Evolutionary conservation across 92 coral and sea anemone species (phyloP).

Genomic region (Actinernus sp.): DNA sequence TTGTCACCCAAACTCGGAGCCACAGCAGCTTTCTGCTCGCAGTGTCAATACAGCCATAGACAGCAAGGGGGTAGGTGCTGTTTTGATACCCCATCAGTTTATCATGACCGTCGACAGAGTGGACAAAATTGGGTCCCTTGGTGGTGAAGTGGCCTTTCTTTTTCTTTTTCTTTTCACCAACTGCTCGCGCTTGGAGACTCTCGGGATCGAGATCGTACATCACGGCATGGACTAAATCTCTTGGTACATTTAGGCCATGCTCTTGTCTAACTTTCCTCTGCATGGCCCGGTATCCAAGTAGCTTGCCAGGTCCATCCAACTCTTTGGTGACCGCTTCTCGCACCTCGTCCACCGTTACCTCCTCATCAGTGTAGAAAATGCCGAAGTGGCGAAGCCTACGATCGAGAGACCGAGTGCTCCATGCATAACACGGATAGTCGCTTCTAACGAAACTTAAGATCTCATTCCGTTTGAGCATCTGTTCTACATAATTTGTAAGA

Average conservation of each 20-base stretch:
- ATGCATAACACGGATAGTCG: slow-evolving; percentile 23
- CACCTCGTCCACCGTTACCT: slow-evolving; percentile 30
- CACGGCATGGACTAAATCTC: too few species aligned
- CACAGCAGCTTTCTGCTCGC: too few species aligned
- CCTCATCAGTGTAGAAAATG: slow-evolving; percentile 35
- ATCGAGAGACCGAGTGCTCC: slow-evolving; percentile 40
- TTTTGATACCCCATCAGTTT: too few species aligned
- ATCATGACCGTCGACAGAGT: too few species aligned
- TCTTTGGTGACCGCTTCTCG: slow-evolving; percentile 12
- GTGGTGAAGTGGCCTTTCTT: slow-evolving; percentile 38
- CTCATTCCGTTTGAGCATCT: slow-evolving; percentile 5
- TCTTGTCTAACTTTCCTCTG: too few species aligned
- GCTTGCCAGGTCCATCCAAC: too few species aligned
- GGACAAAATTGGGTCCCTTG: slow-evolving; percentile 34
- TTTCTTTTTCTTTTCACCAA: slow-evolving; percentile 29
- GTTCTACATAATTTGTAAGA: slow-evolving; percentile 11
- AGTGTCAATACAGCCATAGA: too few species aligned
- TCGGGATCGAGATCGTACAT: slow-evolving; percentile 13
- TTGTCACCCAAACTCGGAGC: slow-evolving; percentile 38
- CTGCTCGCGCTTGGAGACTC: slow-evolving; percentile 39
- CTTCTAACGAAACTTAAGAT: slow-evolving; percentile 5
- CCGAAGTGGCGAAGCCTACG: slow-evolving; percentile 32
- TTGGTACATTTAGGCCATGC: too few species aligned
- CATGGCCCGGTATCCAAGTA: too few species aligned
- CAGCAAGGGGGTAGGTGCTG: too few species aligned